Evolutionary conservation across 1,140 invertebrate species (phyloP), one percentile per base, ranked within the genome.

Genomic region (Calephelis virginiensis): DNA sequence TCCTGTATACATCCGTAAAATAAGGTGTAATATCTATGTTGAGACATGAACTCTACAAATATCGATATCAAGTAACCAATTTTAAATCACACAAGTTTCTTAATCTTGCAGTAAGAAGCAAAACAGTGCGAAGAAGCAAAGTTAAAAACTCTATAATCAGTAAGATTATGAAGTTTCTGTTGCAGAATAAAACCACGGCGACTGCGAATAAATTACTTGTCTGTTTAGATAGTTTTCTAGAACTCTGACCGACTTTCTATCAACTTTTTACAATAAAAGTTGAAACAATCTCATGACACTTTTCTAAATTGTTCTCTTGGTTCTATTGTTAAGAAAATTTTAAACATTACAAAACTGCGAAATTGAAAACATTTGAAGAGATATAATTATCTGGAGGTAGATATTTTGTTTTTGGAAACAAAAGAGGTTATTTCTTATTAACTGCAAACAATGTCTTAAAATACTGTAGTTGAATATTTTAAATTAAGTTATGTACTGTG

Each of bases 281-380:
- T n/a, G n/a, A n/a, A 50, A 50, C 49, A 50, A 50, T 50, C 49
- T 50, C 49, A 50, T 50, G 49, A 50, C 49, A 50, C 49, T 50
- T 50, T 50, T 50, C 13, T 50, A 50, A 50, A 50, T 50, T 50
- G 49, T 50, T 50, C 49, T 50, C 49, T 50, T 50, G 49, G 49
- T 14, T 50, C 10, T 14, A 17, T 50, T 50, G 13, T 50, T 14
- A 49, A 50, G 49, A 14, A 50, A 14, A 17, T 50, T 50, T 50
- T 17, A 48, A 6, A 48, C 0, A 48, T 48, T 13, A n/a, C 13
- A 50, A 50, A 50, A 14, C 13, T 17, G 14, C 8, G 49, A 53
- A 11, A 53, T 53, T 53, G 5, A 53, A 10, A 53, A 53, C 49
- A 53, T 53, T 53, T 9, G 8, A 17, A 28, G 7, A 53, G 49